These are phyloP conservation scores for Chlorodrepanis virens DNA, from an alignment of 2,113 vertebrate genomes.

Conservation along the genomic window DNA sequence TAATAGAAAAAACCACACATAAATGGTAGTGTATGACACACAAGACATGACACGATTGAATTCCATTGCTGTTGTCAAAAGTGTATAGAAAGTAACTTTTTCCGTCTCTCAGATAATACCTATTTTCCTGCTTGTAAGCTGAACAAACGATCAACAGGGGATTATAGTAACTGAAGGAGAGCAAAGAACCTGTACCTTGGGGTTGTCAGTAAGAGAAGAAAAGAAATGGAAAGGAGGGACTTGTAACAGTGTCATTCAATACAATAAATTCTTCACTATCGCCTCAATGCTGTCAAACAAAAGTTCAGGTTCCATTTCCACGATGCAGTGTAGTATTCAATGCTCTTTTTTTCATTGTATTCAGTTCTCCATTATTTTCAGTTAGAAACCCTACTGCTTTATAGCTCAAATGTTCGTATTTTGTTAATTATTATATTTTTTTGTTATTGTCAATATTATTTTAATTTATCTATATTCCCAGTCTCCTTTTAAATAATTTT, in stretches of 20 bases:
- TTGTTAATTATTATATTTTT: neutral
- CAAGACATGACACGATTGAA: neutral
- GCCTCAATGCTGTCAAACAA: neutral
- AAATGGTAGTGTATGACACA: neutral
- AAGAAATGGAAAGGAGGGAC: neutral
- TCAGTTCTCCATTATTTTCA: neutral
- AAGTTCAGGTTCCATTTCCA: neutral
- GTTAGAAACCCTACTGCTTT: neutral
- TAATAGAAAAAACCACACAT: neutral
- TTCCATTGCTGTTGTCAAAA: neutral
- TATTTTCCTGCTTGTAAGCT: neutral
- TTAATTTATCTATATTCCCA: neutral
- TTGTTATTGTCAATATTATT: neutral
- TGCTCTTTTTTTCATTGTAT: neutral
- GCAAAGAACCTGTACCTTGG: neutral
- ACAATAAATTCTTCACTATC: neutral
- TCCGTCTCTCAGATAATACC: neutral
- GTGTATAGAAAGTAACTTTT: neutral
- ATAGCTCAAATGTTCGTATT: neutral
- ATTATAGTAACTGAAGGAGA: neutral
- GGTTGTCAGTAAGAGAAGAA: neutral
- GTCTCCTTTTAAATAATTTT: neutral
- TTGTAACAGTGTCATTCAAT: neutral
- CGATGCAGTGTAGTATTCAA: rapidly evolving
- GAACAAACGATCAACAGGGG: neutral